Evolutionary conservation across 2,797 vertebrate genomes (phyloP).

Genomic region (Phalloptychus januarius): DNA sequence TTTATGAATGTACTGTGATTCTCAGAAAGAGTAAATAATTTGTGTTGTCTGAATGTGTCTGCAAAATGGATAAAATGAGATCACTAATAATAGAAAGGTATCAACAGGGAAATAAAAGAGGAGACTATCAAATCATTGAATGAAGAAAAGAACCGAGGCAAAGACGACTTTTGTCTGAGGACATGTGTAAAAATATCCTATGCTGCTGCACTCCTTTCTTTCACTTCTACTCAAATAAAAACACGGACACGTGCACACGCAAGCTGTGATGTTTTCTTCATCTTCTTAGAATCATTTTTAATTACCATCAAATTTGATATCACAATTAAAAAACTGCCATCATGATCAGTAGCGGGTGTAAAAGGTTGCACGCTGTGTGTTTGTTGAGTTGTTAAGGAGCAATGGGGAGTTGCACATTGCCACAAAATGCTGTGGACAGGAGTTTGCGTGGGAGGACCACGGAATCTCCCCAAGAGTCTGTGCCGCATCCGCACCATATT

Average conservation of each 20-base stretch:
- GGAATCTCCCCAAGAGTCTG: constrained; percentile 68
- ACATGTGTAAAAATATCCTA: constrained; percentile 63
- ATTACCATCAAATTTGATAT: constrained; percentile 21
- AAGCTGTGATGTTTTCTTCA: constrained; percentile 13
- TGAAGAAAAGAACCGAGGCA: constrained; percentile 18
- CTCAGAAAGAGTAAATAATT: constrained; percentile 8
- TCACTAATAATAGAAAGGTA: constrained; percentile 8
- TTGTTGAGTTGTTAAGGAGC: constrained; percentile 12
- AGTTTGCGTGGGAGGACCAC: constrained; percentile 65
- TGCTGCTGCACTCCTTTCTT: constrained; percentile 31
- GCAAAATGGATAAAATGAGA: constrained; percentile 14
- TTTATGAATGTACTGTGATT: constrained; percentile 32
- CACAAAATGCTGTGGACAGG: constrained; percentile 58
- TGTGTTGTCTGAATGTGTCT: constrained; percentile 16
- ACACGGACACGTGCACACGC: constrained; percentile 1
- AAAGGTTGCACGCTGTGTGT: background rate
- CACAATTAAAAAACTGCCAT: constrained; percentile 31
- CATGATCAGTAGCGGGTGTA: constrained; percentile 11
- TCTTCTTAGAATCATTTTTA: constrained; percentile 27
- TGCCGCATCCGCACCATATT: constrained; percentile 68
- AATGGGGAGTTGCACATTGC: constrained; percentile 47
- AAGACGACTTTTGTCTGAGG: constrained; percentile 38
- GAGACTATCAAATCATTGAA: constrained; percentile 11
- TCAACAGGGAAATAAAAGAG: background rate
- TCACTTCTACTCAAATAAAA: constrained; percentile 40